Conservation (phyloP, 2,797 vertebrate species). For the Perodicticus potto region DNA sequence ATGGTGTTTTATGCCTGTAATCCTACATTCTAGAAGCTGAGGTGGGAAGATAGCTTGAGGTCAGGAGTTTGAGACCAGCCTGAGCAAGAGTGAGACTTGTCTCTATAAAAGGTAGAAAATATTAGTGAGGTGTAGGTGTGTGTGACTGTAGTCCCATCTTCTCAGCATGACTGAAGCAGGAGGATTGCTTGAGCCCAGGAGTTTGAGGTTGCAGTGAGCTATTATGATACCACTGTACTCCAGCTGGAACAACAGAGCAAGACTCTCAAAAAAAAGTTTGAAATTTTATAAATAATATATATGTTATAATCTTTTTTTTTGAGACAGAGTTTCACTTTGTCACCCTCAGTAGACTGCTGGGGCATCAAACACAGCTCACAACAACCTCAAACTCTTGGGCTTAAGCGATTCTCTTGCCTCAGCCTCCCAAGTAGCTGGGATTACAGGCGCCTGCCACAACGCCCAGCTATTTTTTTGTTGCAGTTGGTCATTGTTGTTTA, state of each 20-base stretch:
- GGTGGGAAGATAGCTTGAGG: background rate
- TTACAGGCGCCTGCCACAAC: too few relatives aligned
- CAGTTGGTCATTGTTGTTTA: too few relatives aligned
- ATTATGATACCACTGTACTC: background rate
- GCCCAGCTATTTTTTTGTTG: too few relatives aligned
- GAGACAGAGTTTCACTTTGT: too few relatives aligned
- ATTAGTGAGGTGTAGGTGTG: background rate
- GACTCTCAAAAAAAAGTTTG: background rate
- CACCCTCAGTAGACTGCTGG: too few relatives aligned
- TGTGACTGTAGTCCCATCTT: background rate
- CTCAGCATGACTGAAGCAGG: background rate
- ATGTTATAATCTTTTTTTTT: constrained; percentile 50
- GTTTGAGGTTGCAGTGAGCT: background rate
- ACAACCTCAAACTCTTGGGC: too few relatives aligned
- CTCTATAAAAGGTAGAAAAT: background rate
- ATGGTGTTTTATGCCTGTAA: background rate
- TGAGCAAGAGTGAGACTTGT: background rate
- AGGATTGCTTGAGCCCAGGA: background rate
- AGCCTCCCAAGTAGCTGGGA: too few relatives aligned
- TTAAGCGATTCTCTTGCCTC: too few relatives aligned
- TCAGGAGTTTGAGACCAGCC: background rate
- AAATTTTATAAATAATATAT: constrained; percentile 1
- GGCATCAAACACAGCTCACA: too few relatives aligned
- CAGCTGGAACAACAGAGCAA: background rate
- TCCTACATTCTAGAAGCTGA: background rate